Percentiles rank a stretch among this genome's conserved stretches.
These are phyloP conservation scores for Ptychadena robeensis DNA, from an alignment of 2,797 vertebrate genomes.

Conservation along the genomic window DNA sequence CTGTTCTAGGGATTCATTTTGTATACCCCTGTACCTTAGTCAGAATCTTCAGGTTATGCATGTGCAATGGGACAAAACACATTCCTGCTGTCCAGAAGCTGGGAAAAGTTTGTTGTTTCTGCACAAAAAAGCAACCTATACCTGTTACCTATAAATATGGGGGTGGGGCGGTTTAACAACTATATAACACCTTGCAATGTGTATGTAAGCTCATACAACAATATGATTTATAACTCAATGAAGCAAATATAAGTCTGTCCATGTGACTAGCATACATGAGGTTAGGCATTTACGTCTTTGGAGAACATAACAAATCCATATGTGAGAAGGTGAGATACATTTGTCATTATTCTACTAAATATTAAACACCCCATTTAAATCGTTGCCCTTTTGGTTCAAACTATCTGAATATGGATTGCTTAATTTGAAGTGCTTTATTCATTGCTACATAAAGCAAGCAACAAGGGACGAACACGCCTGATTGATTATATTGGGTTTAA, in stretches of 20 bases:
- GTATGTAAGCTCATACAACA: no score
- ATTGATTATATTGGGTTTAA: constrained; percentile 54
- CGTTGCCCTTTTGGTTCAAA: background rate
- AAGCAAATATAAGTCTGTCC: background rate
- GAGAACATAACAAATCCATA: background rate
- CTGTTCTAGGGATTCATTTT: no score
- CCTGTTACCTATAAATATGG: no score
- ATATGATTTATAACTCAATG: background rate
- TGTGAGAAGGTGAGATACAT: background rate
- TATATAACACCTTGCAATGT: no score
- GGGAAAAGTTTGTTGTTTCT: no score
- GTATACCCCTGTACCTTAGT: no score
- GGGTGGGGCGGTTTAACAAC: no score
- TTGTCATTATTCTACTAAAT: background rate
- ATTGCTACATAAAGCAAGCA: constrained; percentile 33
- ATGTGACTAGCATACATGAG: background rate
- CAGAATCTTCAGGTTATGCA: no score
- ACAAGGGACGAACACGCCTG: constrained; percentile 28
- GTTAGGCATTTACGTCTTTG: background rate
- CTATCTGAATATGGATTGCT: background rate
- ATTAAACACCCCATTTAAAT: background rate
- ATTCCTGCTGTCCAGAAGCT: no score
- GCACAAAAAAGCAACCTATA: no score
- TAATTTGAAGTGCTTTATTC: constrained; percentile 42
- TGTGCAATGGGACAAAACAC: no score